Evolutionary conservation across 2,797 vertebrate species (phyloP).

Genomic region (Spondyliosoma cantharus): DNA sequence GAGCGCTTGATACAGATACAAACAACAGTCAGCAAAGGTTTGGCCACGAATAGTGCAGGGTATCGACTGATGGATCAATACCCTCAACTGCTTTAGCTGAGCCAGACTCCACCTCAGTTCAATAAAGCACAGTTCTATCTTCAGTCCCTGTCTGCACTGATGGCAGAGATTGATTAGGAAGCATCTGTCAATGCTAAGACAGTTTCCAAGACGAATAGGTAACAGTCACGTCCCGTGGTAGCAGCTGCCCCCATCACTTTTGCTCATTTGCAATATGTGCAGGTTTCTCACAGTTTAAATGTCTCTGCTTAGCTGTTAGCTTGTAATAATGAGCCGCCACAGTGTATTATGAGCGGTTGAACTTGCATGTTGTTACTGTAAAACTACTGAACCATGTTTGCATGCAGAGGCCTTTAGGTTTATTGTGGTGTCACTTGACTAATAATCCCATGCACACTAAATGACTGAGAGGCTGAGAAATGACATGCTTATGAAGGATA

Average conservation of each 20-base stretch:
- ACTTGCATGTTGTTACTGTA: not conserved
- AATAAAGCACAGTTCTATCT: slow-evolving; percentile 77
- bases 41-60: slow-evolving; percentile 62
- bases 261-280: slow-evolving; percentile 27
- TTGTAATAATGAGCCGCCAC: slow-evolving; percentile 40
- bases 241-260: slow-evolving; percentile 20
- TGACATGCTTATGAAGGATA: slow-evolving; percentile 49
- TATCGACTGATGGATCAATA: slow-evolving; percentile 78
- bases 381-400: slow-evolving; percentile 23
- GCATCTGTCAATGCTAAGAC: slow-evolving; percentile 72
- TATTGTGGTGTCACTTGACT: slow-evolving; percentile 23
- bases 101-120: slow-evolving; percentile 75
- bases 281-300: slow-evolving; percentile 26
- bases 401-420: slow-evolving; percentile 32
- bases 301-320: slow-evolving; percentile 21
- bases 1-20: slow-evolving; percentile 58
- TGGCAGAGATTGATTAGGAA: slow-evolving; percentile 77
- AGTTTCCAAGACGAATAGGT: slow-evolving; percentile 48
- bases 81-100: slow-evolving; percentile 75
- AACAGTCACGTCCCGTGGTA: slow-evolving; percentile 46
- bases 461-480: slow-evolving; percentile 39
- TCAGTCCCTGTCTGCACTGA: slow-evolving; percentile 70
- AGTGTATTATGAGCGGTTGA: slow-evolving; percentile 21
- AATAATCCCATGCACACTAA: slow-evolving; percentile 41
- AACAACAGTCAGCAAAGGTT: slow-evolving; percentile 69